These are phyloP conservation scores for Natator depressus DNA, from an alignment of 2,113 vertebrate species.

Conservation along the genomic window DNA sequence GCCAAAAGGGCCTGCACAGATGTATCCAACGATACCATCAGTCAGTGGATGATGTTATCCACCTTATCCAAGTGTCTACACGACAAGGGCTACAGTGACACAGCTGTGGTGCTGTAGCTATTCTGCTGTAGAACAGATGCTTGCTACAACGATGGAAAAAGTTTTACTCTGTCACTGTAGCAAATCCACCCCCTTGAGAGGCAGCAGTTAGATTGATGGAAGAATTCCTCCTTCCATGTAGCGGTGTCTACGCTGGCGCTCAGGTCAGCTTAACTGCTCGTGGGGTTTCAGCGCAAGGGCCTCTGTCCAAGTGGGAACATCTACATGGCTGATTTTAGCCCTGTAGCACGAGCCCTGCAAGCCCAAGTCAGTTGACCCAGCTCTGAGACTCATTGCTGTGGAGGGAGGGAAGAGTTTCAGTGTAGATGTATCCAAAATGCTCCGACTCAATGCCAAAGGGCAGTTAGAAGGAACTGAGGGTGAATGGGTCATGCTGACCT, in stretches of 20 bases:
- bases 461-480: too few species aligned
- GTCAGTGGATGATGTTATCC: background rate
- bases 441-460: background rate
- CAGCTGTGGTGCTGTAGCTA: background rate
- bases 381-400: too few species aligned
- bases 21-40: fast-evolving
- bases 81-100: background rate
- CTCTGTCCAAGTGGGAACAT: background rate
- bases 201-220: background rate
- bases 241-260: background rate
- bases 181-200: background rate
- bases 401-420: too few species aligned
- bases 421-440: background rate
- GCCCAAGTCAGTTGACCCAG: background rate
- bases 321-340: background rate
- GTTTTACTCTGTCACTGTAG: background rate
- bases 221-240: background rate
- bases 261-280: background rate
- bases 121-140: background rate
- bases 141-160: background rate
- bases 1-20: background rate
- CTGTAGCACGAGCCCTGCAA: background rate
- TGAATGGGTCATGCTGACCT: background rate
- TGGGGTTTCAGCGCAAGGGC: background rate
- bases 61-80: background rate